Percentiles rank a stretch among this genome's conserved stretches.
Evolutionary conservation across 2,113 vertebrate species (phyloP).

Genomic region (Notothenia rossii): DNA sequence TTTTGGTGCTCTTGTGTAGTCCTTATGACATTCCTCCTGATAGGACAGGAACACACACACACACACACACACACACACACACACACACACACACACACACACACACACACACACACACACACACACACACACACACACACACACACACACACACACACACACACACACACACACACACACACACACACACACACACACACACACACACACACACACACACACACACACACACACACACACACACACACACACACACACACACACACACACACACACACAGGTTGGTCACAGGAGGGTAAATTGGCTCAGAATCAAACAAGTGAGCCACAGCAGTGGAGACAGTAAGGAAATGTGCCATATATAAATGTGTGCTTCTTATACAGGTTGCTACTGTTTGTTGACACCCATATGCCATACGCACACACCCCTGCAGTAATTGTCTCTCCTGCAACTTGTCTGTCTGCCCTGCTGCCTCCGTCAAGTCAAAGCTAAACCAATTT

Average conservation of each 20-base stretch:
- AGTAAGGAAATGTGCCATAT: constrained; percentile 59
- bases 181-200: no score
- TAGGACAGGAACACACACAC: constrained; percentile 6
- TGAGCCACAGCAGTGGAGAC: constrained; percentile 41
- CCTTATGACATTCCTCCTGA: constrained; percentile 32
- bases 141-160: constrained; percentile 25
- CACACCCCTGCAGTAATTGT: constrained; percentile 24
- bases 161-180: constrained; percentile 49
- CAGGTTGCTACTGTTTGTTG: constrained; percentile 37
- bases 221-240: constrained; percentile 21
- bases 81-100: constrained; percentile 34
- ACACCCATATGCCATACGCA: constrained; percentile 14
- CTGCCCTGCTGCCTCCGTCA: constrained; percentile 24
- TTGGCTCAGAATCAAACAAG: constrained; percentile 60
- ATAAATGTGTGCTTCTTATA: constrained; percentile 50
- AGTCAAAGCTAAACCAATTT: constrained; percentile 47
- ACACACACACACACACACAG: constrained; percentile 50
- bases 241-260: constrained; percentile 26
- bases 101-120: constrained; percentile 33
- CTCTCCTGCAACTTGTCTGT: constrained; percentile 22
- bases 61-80: not conserved
- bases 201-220: constrained; percentile 54
- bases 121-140: constrained; percentile 21
- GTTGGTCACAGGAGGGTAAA: constrained; percentile 69
- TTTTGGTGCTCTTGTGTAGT: constrained; percentile 35